Percentiles rank a stretch among this genome's conserved stretches.
Conservation (phyloP, 2,113 vertebrate genomes). For the Upupa epops region DNA sequence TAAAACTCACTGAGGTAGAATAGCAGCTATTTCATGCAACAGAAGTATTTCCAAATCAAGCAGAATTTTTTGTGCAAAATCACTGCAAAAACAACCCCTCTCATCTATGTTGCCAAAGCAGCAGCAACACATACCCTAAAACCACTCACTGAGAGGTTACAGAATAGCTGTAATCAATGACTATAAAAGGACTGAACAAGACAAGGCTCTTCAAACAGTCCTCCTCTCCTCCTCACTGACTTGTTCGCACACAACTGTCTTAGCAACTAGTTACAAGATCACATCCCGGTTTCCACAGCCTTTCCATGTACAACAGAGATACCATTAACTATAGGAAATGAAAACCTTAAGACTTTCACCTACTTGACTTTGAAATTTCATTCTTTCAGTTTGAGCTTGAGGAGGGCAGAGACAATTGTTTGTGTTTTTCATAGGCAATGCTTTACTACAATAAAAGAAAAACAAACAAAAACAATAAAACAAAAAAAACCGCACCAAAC, state of each 20-base stretch:
- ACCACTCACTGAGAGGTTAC: not conserved
- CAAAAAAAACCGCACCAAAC: not conserved
- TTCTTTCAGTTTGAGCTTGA: not conserved
- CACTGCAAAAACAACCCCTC: not conserved
- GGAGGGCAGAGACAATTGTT: not conserved
- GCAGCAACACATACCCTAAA: accelerated
- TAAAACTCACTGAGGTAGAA: not conserved
- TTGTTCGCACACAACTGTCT: not conserved
- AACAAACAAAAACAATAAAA: no score
- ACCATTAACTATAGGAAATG: not conserved
- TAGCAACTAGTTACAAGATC: not conserved
- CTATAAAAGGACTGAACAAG: not conserved
- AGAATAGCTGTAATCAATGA: not conserved
- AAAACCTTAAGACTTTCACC: not conserved
- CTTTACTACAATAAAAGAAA: no score
- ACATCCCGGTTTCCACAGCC: not conserved
- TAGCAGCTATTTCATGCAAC: not conserved
- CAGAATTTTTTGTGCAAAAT: not conserved
- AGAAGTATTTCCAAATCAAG: not conserved
- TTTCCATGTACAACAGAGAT: not conserved
- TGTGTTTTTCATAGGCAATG: not conserved
- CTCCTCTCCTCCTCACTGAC: not conserved
- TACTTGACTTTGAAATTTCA: not conserved
- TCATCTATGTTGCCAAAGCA: not conserved
- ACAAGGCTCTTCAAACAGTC: not conserved